Conservation (phyloP, 2,113 vertebrate species). For the Cygnus atratus region DNA sequence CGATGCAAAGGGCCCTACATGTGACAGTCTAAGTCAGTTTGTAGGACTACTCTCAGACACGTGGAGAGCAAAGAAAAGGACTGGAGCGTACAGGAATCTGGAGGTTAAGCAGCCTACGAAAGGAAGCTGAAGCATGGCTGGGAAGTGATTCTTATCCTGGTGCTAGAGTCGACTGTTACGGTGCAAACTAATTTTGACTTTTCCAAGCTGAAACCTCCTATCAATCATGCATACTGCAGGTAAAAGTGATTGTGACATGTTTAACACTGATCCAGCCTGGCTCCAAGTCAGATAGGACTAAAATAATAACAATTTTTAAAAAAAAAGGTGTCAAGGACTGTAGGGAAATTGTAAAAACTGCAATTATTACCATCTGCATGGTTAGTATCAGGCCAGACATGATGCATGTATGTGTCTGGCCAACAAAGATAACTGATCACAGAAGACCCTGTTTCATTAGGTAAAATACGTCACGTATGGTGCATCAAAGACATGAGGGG, state of each 20-base stretch:
- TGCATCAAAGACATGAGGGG: not conserved
- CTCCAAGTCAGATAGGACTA: not conserved
- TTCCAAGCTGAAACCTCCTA: not conserved
- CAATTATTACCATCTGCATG: not conserved
- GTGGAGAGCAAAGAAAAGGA: not conserved
- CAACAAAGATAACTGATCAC: not conserved
- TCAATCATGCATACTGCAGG: not conserved
- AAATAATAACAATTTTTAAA: not conserved
- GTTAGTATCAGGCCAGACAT: not conserved
- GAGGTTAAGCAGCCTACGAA: not conserved
- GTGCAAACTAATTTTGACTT: not conserved
- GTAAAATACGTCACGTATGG: not conserved
- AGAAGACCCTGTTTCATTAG: not conserved
- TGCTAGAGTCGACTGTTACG: not conserved
- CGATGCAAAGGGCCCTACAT: not conserved
- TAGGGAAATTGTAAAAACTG: too few species aligned
- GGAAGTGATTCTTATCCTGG: not conserved
- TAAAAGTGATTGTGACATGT: accelerated
- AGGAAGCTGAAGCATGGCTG: not conserved
- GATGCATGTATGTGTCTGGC: not conserved
- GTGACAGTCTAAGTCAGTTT: not conserved
- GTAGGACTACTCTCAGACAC: not conserved
- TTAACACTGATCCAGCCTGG: not conserved
- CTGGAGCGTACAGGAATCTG: not conserved
- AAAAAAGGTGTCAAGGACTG: too few species aligned